A percentile compares a stretch with the other conserved stretches of the same genome.
These are phyloP conservation scores for Leptinotarsa lineolata DNA, from an alignment of 1,140 invertebrate species.

Conservation along the genomic window DNA sequence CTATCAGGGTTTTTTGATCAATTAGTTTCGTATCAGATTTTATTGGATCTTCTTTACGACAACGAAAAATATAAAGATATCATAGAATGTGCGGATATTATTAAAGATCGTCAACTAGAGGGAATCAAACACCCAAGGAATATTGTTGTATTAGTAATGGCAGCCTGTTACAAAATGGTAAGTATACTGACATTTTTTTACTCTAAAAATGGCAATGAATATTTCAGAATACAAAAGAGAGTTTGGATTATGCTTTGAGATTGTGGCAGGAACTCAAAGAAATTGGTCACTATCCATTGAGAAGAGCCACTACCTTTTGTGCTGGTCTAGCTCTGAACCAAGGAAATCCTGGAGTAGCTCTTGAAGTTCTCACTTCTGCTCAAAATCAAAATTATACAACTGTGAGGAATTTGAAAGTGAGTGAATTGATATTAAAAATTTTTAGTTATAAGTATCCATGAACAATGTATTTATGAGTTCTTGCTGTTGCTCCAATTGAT, in stretches of 20 bases:
- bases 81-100: constrained; percentile 65
- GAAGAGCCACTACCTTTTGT: constrained; percentile 66
- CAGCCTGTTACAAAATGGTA: constrained; percentile 78
- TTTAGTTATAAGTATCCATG: not conserved
- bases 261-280: constrained; percentile 64
- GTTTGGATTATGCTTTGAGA: constrained; percentile 67
- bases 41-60: constrained; percentile 74
- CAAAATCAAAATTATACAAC: constrained; percentile 67
- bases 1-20: constrained; percentile 74
- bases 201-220: not conserved
- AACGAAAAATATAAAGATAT: constrained; percentile 73
- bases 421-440: not conserved
- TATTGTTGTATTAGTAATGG: constrained; percentile 66
- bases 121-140: constrained; percentile 70
- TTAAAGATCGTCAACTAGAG: constrained; percentile 63
- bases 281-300: constrained; percentile 60
- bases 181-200: constrained; percentile 37
- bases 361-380: constrained; percentile 66
- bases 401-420: constrained; percentile 69
- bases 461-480: too few species aligned
- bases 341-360: constrained; percentile 65
- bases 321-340: constrained; percentile 71
- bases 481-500: not conserved
- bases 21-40: constrained; percentile 67
- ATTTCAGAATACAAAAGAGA: constrained; percentile 72